A percentile compares a stretch with the other conserved stretches of the same genome.
These are phyloP conservation scores for Empis livida DNA, from an alignment of 2,888 invertebrate genomes.

Conservation along the genomic window DNA sequence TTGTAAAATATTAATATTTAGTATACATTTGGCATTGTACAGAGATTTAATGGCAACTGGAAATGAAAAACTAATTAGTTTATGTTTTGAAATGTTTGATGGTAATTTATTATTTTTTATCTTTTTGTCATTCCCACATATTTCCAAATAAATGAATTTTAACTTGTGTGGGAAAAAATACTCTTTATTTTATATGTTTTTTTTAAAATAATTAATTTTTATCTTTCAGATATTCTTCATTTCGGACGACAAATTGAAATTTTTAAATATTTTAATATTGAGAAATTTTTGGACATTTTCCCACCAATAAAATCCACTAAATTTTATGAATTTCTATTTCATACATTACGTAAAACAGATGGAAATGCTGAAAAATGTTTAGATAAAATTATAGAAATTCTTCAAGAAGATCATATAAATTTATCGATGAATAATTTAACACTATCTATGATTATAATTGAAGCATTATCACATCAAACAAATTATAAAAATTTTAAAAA, in stretches of 20 bases:
- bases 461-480: conserved; percentile 17
- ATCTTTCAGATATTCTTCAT: conserved; percentile 23
- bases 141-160: too few relatives aligned
- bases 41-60: conserved; percentile 20
- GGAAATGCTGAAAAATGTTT: conserved; percentile 21
- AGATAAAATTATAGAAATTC: conserved; percentile 13
- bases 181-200: too few relatives aligned
- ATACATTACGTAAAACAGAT: conserved; percentile 17
- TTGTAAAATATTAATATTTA: conserved; percentile 22
- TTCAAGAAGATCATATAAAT: conserved; percentile 11
- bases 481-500: conserved; percentile 17
- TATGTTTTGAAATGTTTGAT: conserved; percentile 16
- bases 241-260: conserved; percentile 26
- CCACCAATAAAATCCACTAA: conserved; percentile 17
- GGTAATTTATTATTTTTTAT: conserved; percentile 11
- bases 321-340: conserved; percentile 26
- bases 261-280: conserved; percentile 21
- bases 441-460: conserved; percentile 22
- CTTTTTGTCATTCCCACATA: too few relatives aligned
- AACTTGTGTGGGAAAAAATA: too few relatives aligned
- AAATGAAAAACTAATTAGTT: conserved; percentile 12
- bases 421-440: conserved; percentile 18
- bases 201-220: not conserved
- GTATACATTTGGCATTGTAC: conserved; percentile 22
- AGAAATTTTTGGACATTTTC: conserved; percentile 20